A percentile compares a stretch with the other conserved stretches of the same genome.
These are phyloP conservation scores for Myanophis thanlyinensis DNA, from an alignment of 2,113 vertebrate genomes.

Conservation along the genomic window DNA sequence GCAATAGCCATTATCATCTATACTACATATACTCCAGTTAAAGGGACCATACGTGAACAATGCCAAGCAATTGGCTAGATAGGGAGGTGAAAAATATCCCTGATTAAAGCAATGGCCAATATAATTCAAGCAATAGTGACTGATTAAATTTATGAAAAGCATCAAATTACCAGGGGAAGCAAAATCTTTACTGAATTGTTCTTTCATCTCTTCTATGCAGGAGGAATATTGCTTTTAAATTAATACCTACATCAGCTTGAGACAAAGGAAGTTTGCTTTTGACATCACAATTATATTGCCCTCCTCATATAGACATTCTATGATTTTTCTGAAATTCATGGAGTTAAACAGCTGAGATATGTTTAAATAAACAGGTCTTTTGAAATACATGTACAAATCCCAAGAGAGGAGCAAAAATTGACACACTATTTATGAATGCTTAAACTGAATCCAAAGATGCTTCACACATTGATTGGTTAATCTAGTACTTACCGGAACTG, in stretches of 20 bases:
- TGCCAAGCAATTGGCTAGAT: neutral
- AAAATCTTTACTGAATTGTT: neutral
- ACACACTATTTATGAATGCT: neutral
- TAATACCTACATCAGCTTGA: neutral
- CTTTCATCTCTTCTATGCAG: neutral
- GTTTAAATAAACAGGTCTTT: neutral
- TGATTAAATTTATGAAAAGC: neutral
- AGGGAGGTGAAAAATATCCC: neutral
- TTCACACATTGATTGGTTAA: neutral
- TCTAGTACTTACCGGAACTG: constrained; percentile 78
- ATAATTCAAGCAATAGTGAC: neutral
- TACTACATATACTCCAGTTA: neutral
- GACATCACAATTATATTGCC: neutral
- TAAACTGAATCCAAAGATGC: neutral
- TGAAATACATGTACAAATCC: neutral
- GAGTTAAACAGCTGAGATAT: neutral
- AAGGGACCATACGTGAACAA: neutral
- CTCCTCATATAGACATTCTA: neutral
- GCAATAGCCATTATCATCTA: neutral
- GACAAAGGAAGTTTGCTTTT: neutral
- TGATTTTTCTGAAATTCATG: neutral
- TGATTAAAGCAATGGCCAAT: neutral
- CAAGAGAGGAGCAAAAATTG: neutral
- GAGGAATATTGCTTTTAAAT: neutral
- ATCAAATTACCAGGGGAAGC: neutral